Evolutionary conservation across 1,140 invertebrate genomes (phyloP).

Genomic region (Caenorhabditis latens): DNA sequence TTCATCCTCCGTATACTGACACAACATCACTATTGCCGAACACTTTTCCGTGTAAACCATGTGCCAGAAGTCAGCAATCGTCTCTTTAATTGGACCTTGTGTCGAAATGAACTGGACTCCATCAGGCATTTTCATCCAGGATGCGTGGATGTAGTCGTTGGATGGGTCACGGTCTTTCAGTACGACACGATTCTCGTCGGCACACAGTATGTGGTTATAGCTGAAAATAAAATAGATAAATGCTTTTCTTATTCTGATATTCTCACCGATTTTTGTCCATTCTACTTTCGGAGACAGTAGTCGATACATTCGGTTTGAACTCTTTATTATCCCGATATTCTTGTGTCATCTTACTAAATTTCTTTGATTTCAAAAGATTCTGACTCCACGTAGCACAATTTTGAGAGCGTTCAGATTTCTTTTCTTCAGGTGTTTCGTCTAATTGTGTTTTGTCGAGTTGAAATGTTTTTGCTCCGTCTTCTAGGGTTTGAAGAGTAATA

Average conservation of each 20-base stretch:
- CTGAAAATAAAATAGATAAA: neutral
- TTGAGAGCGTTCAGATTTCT: neutral
- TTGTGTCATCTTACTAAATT: constrained; percentile 15
- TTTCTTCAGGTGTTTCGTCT: neutral
- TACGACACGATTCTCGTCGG: constrained; percentile 17
- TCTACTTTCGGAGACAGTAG: neutral
- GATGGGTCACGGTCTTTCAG: constrained; percentile 10
- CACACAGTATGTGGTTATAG: constrained; percentile 14
- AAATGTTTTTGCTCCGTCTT: neutral
- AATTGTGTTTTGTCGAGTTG: neutral
- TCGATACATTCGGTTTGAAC: constrained; percentile 8
- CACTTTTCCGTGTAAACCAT: constrained; percentile 64
- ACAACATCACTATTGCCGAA: constrained; percentile 55
- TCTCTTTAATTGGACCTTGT: constrained; percentile 57
- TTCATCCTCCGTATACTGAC: constrained; percentile 1
- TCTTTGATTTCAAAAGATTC: neutral
- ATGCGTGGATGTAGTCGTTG: constrained; percentile 59
- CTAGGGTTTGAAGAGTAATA: neutral
- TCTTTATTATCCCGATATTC: constrained; percentile 9
- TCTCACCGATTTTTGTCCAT: constrained; percentile 9
- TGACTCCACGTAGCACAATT: constrained; percentile 14
- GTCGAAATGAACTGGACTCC: constrained; percentile 59
- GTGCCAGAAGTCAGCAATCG: constrained; percentile 64
- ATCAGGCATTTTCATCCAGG: constrained; percentile 59
- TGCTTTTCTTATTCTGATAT: neutral